These are phyloP conservation scores for Catharus bicknelli DNA, from an alignment of 2,113 vertebrate species.

Conservation along the genomic window DNA sequence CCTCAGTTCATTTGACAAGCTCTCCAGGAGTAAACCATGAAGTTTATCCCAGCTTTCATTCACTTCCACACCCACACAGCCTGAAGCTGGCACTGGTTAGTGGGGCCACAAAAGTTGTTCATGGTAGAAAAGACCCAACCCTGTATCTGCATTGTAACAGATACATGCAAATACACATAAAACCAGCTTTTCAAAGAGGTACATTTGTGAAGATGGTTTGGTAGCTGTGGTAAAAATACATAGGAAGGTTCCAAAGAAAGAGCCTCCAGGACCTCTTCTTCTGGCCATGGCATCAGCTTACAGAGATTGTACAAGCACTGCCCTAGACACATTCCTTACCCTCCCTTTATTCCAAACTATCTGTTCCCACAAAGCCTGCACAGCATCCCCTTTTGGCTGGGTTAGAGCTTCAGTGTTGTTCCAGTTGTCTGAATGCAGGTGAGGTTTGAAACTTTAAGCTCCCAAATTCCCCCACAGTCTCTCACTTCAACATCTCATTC, in stretches of 20 bases:
- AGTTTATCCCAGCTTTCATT: neutral
- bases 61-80: neutral
- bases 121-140: fast-evolving
- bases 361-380: neutral
- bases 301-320: neutral
- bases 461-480: neutral
- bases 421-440: neutral
- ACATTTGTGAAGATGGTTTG: neutral
- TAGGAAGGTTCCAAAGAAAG: neutral
- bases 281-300: neutral
- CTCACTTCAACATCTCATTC: neutral
- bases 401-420: neutral
- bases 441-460: neutral
- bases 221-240: neutral
- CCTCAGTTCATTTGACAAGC: neutral
- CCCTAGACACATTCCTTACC: neutral
- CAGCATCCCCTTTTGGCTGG: neutral
- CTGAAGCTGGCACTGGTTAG: neutral
- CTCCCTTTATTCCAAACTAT: neutral
- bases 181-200: neutral
- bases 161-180: neutral
- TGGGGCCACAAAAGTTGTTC: neutral
- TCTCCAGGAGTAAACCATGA: neutral
- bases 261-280: neutral
- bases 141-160: neutral